Evolutionary conservation across 2,797 vertebrate species (phyloP), one percentile per base, ranked within the genome.

Genomic region (Danio kyathit): DNA sequence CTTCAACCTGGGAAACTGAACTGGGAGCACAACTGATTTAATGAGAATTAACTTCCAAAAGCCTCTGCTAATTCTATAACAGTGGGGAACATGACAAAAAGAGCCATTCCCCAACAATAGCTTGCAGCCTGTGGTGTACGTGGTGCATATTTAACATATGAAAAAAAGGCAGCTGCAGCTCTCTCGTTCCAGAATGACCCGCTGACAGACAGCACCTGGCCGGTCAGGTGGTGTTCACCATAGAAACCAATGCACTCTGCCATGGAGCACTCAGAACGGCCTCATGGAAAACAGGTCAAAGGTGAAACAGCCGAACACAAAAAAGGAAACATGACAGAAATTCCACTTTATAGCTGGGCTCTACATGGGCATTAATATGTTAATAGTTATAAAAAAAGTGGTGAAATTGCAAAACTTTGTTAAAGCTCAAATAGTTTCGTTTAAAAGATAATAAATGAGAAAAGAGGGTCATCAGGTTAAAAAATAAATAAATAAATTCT

Each of bases 121-220:
- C 14, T 12, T n/a, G 12, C 64, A 56, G 21, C 59, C 52, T n/a
- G 13, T 0, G 21, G 52, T 3, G 8, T 49, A 38, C 5, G n/a
- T 16, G 19, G 43, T n/a, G 10, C 10, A 48, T 12, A 21, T 49
- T 79, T 41, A 79, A 79, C n/a, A 48, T 56, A 7, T 44, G 66
- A 79, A 86, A 91, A n/a, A n/a, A 89, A 86, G 81, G 86, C 78
- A 83, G 64, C 29, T 21, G 66, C 87, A 83, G n/a, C 85, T 85
- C 79, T 88, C 84, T 81, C 86, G 79, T 93, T 95, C 94, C 91
- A 94, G 92, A 95, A 94, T 87, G 86, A 83, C 78, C 88, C 70
- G 86, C 88, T 93, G 91, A 92, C 90, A 88, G 89, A 90, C 90
- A 91, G 90, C 92, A 92, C 91, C 90, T 92, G 90, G 84, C 85